A percentile compares a stretch with the other conserved stretches of the same genome.
Evolutionary conservation across 1,140 invertebrate genomes (phyloP).

Genomic region (Drosophila ercepeae): DNA sequence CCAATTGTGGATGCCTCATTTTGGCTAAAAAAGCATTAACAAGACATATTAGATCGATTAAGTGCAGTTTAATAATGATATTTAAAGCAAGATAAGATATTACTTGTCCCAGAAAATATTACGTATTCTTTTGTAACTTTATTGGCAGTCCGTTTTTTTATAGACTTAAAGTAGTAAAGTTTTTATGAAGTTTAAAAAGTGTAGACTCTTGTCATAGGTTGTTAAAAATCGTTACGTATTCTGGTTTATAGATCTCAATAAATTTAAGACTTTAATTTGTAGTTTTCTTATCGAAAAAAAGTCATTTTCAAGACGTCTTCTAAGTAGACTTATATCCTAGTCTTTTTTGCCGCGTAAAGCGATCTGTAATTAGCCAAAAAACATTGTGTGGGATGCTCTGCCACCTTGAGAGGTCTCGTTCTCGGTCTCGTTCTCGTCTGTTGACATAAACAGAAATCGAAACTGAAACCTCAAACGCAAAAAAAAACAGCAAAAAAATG

Average conservation of each 20-base stretch:
- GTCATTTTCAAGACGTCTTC: not conserved
- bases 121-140: too few species aligned
- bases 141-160: too few species aligned
- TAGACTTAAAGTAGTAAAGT: too few species aligned
- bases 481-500: not conserved
- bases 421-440: constrained; percentile 13
- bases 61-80: not conserved
- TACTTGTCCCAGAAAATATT: too few species aligned
- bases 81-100: too few species aligned
- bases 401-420: constrained; percentile 37
- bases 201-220: too few species aligned
- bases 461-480: constrained; percentile 52
- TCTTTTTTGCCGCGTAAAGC: constrained; percentile 1
- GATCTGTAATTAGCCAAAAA: not conserved
- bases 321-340: not conserved
- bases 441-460: constrained; percentile 65
- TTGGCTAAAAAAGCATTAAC: not conserved
- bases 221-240: too few species aligned
- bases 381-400: constrained; percentile 7
- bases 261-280: too few species aligned
- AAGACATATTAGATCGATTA: not conserved
- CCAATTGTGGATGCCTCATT: constrained; percentile 20
- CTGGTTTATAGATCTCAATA: too few species aligned
- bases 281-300: too few species aligned
- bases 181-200: too few species aligned